Conservation (phyloP, 2,888 invertebrate genomes). For the Aphidius colemani region DNA sequence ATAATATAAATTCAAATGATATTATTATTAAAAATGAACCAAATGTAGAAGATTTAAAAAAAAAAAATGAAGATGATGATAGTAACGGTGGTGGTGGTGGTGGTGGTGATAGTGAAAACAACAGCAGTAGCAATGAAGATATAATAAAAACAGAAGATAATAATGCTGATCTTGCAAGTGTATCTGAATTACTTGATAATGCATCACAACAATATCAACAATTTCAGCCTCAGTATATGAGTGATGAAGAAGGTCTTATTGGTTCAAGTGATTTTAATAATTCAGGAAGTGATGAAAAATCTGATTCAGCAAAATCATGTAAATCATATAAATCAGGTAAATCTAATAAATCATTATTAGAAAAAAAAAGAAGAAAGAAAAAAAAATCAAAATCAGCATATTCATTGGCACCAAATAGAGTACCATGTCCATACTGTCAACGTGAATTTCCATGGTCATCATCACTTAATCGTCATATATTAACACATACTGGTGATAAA, state of each 20-base stretch:
- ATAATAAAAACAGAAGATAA: slow-evolving; percentile 56
- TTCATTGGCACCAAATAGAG: slow-evolving; percentile 91
- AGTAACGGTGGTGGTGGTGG: slow-evolving; percentile 67
- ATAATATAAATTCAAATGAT: slow-evolving; percentile 42
- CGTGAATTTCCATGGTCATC: slow-evolving; percentile 97
- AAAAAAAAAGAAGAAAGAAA: slow-evolving; percentile 50
- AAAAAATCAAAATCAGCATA: slow-evolving; percentile 92
- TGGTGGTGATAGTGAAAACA: neutral
- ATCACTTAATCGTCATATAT: slow-evolving; percentile 89
- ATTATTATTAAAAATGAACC: slow-evolving; percentile 36
- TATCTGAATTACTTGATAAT: slow-evolving; percentile 76
- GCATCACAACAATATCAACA: slow-evolving; percentile 65
- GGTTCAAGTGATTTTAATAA: slow-evolving; percentile 84
- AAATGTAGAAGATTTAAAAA: slow-evolving; percentile 37
- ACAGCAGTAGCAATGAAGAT: slow-evolving; percentile 22
- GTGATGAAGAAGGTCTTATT: slow-evolving; percentile 79
- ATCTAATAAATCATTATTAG: slow-evolving; percentile 39
- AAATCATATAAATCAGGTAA: slow-evolving; percentile 60
- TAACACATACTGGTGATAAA: slow-evolving; percentile 95
- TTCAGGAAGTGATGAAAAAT: slow-evolving; percentile 83
- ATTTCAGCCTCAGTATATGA: slow-evolving; percentile 56
- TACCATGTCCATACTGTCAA: slow-evolving; percentile 90
- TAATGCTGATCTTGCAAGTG: slow-evolving; percentile 73
- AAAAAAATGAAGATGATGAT: slow-evolving; percentile 52
- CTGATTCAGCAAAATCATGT: slow-evolving; percentile 68